These are phyloP conservation scores for Talpa occidentalis DNA, from an alignment of 2,113 vertebrate species.

Conservation along the genomic window DNA sequence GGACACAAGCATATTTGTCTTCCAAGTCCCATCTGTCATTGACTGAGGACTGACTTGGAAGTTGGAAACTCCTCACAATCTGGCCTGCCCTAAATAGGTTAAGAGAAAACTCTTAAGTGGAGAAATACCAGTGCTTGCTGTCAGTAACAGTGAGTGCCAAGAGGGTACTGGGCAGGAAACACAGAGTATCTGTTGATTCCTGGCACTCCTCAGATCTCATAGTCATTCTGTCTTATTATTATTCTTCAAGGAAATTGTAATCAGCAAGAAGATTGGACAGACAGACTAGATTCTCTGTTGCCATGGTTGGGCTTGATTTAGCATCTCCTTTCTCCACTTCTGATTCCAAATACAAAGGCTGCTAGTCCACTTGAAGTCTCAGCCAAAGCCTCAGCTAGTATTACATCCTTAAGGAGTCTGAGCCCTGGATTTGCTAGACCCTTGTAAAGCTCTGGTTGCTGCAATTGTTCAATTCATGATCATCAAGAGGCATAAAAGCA, in stretches of 20 bases:
- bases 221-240: background rate
- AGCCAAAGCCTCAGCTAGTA: background rate
- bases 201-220: background rate
- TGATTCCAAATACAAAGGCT: background rate
- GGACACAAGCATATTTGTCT: background rate
- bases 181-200: background rate
- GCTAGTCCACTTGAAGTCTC: no score
- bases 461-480: background rate
- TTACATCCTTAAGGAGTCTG: background rate
- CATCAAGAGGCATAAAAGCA: background rate
- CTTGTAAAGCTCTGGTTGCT: background rate
- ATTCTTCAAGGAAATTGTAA: background rate
- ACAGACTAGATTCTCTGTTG: background rate
- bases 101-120: background rate
- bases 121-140: background rate
- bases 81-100: background rate
- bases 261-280: background rate
- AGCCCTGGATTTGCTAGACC: background rate
- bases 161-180: background rate
- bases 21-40: background rate
- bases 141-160: background rate
- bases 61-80: background rate
- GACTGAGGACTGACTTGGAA: background rate
- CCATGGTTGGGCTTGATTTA: background rate
- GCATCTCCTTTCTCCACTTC: background rate